Percentiles rank a stretch among this genome's conserved stretches.
phyloP scores from a whole-genome alignment of 1,140 invertebrate species.

The Calliphora vicina region DNA sequence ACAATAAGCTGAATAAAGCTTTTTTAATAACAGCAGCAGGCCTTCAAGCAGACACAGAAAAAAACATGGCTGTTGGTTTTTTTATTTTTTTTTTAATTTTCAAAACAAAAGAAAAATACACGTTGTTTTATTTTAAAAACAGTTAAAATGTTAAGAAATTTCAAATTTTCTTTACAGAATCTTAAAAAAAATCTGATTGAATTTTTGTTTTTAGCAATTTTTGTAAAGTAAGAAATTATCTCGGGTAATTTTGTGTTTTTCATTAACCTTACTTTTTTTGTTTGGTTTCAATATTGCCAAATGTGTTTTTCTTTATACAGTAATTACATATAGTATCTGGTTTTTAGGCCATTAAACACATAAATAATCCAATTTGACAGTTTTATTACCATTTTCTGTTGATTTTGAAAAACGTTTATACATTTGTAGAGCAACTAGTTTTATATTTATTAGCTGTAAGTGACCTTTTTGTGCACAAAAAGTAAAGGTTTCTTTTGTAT shows the following conservation, averaged over 20 bases:
- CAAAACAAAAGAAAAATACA: background rate
- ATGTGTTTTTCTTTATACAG: background rate
- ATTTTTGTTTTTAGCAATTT: too few relatives aligned
- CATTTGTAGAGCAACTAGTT: background rate
- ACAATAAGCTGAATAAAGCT: constrained; percentile 23
- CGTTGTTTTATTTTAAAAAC: background rate
- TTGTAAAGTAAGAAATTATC: too few relatives aligned
- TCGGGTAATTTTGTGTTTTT: too few relatives aligned
- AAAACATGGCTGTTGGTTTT: constrained; percentile 16
- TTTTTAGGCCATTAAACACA: background rate
- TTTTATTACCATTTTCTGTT: background rate
- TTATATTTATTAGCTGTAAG: background rate
- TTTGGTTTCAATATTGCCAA: background rate
- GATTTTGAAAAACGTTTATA: background rate
- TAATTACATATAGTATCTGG: background rate
- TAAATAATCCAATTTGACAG: background rate
- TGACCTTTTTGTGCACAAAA: background rate
- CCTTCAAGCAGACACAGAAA: background rate
- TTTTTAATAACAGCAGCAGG: background rate
- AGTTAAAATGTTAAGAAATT: too few relatives aligned
- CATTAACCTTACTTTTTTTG: background rate
- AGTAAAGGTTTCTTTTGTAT: too few relatives aligned
- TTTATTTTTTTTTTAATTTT: background rate
- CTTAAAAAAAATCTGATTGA: too few relatives aligned
- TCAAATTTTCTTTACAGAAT: too few relatives aligned